phyloP scores from a whole-genome alignment of 2,888 invertebrate species.

The Protonemura montana region DNA sequence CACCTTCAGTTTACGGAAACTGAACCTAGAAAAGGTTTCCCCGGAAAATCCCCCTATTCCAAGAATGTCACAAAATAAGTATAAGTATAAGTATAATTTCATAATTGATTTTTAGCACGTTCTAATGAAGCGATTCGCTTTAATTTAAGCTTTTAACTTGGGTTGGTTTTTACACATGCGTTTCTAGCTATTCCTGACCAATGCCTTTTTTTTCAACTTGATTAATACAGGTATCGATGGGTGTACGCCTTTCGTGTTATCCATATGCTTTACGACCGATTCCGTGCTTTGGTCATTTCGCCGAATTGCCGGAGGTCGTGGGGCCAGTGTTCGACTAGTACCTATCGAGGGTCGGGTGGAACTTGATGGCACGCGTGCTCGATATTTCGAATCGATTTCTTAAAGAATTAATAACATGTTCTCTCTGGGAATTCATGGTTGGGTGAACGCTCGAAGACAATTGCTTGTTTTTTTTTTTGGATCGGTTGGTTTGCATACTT shows the following conservation, averaged over 20 bases:
- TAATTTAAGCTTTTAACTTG: neutral
- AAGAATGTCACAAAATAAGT: neutral
- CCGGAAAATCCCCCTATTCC: neutral
- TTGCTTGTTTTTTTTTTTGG: neutral
- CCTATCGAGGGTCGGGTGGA: too few species aligned
- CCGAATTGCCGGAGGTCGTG: too few species aligned
- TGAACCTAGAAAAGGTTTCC: neutral
- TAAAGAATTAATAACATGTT: neutral
- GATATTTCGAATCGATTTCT: neutral
- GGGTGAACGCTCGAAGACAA: neutral
- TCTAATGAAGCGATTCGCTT: neutral
- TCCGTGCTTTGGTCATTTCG: too few species aligned
- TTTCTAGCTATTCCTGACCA: too few species aligned
- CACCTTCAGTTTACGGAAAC: neutral
- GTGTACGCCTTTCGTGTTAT: too few species aligned
- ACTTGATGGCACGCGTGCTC: too few species aligned
- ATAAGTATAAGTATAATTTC: neutral
- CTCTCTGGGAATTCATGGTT: neutral
- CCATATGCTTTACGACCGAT: too few species aligned
- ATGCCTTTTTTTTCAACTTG: too few species aligned
- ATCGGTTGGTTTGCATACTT: neutral
- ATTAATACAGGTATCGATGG: too few species aligned
- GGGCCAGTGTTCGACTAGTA: too few species aligned
- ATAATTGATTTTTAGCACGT: neutral
- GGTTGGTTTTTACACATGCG: neutral